phyloP scores from a whole-genome alignment of 2,113 vertebrate genomes.

The Hemichromis elongatus region DNA sequence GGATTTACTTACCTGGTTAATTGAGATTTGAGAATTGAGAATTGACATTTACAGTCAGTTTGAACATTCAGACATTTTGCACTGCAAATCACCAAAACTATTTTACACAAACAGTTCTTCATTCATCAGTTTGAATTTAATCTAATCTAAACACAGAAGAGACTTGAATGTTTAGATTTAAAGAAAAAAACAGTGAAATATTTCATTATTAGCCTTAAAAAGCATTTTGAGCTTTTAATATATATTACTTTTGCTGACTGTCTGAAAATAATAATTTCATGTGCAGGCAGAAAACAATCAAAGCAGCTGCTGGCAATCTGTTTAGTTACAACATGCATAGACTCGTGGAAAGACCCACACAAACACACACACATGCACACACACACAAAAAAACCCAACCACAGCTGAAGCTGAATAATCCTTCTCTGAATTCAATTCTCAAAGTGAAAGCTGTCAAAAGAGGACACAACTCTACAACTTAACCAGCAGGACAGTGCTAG shows the following conservation, averaged over 20 bases:
- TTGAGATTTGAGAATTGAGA: too few relatives aligned
- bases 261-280: constrained; percentile 62
- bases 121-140: neutral
- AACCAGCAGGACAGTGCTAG: constrained; percentile 20
- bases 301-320: constrained; percentile 39
- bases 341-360: neutral
- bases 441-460: constrained; percentile 42
- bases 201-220: constrained; percentile 23
- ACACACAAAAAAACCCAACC: neutral
- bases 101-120: neutral
- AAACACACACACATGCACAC: neutral
- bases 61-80: neutral
- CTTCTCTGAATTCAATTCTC: constrained; percentile 30
- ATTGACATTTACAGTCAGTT: neutral
- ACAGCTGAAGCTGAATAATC: neutral
- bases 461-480: constrained; percentile 25
- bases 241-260: constrained; percentile 54
- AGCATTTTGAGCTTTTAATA: constrained; percentile 42
- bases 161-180: neutral
- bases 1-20: neutral
- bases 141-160: neutral
- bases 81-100: neutral
- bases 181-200: constrained; percentile 11
- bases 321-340: constrained; percentile 38
- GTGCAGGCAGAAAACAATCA: constrained; percentile 61